Percentiles rank a stretch among this genome's conserved stretches.
phyloP scores from a whole-genome alignment of 2,888 invertebrate species.

The Apantesis nais region DNA sequence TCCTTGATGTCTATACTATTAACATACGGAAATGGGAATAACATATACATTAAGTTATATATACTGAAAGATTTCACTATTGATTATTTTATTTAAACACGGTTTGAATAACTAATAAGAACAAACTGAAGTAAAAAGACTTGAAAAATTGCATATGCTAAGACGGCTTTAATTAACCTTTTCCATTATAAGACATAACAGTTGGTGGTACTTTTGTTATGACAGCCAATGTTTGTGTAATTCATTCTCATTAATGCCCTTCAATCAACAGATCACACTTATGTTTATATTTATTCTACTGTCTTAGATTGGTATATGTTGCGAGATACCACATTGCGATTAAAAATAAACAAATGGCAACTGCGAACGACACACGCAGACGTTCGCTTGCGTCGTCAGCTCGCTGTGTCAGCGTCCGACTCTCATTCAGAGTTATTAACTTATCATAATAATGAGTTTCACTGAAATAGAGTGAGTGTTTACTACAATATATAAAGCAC shows the following conservation, averaged over 20 bases:
- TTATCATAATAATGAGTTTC: conserved; percentile 48
- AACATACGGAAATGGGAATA: too few species aligned
- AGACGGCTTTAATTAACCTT: background rate
- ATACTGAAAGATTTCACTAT: too few species aligned
- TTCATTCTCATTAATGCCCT: background rate
- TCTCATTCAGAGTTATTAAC: conserved; percentile 41
- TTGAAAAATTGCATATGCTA: background rate
- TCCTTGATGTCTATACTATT: background rate
- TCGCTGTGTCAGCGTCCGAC: conserved; percentile 29
- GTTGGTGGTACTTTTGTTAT: conserved; percentile 1
- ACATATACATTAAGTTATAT: too few species aligned
- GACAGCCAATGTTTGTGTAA: background rate
- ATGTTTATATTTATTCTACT: background rate
- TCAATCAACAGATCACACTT: background rate
- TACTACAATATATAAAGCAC: conserved; percentile 18
- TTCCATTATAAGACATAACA: conserved; percentile 1
- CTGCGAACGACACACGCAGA: conserved; percentile 2
- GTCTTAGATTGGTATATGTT: conserved; percentile 22
- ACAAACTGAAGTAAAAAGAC: too few species aligned
- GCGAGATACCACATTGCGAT: conserved; percentile 35
- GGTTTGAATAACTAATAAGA: too few species aligned
- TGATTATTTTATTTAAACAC: too few species aligned
- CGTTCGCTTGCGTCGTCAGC: conserved; percentile 26
- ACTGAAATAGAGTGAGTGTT: conserved; percentile 27
- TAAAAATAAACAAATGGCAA: conserved; percentile 60